phyloP scores from a whole-genome alignment of 2,113 vertebrate genomes.

The Opisthocomus hoazin region DNA sequence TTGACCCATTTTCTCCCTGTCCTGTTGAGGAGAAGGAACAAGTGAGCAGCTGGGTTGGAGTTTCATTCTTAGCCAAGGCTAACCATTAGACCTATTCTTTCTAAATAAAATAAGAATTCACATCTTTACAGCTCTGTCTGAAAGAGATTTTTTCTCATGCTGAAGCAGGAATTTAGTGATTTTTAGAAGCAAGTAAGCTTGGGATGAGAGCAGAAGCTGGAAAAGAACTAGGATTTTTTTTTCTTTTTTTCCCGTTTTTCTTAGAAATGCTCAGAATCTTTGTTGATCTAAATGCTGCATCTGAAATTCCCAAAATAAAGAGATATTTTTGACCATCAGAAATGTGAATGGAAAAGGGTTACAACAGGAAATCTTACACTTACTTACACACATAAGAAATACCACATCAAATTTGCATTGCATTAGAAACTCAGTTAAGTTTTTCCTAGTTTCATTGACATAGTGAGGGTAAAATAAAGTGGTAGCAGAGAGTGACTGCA shows the following conservation, averaged over 20 bases:
- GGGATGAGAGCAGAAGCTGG: not conserved
- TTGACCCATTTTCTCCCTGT: fast-evolving
- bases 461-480: not conserved
- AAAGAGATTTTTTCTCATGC: not conserved
- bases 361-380: not conserved
- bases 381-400: not conserved
- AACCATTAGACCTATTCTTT: not conserved
- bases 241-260: not conserved
- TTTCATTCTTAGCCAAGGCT: not conserved
- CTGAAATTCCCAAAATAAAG: not conserved
- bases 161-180: not conserved
- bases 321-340: not conserved
- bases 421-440: not conserved
- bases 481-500: not conserved
- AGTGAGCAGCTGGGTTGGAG: not conserved
- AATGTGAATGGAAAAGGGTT: not conserved
- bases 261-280: not conserved
- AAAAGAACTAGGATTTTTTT: fast-evolving
- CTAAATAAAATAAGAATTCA: not conserved
- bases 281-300: not conserved
- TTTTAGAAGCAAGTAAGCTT: not conserved
- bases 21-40: not conserved
- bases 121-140: not conserved
- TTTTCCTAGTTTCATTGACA: not conserved
- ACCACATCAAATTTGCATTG: not conserved